phyloP scores from a whole-genome alignment of 2,113 vertebrate genomes.

The Physeter macrocephalus region DNA sequence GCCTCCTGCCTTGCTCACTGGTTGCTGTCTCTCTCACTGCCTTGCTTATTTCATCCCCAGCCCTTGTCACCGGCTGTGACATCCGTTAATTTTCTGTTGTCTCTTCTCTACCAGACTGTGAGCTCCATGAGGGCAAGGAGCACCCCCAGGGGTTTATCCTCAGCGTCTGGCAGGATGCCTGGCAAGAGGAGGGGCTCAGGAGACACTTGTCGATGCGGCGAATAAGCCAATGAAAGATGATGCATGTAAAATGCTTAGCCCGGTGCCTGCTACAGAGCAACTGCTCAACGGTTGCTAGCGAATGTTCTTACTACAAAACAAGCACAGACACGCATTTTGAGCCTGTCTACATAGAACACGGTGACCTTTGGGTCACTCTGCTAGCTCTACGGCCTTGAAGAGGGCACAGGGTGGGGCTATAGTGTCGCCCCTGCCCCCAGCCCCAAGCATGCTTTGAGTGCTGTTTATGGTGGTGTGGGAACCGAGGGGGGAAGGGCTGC shows the following conservation, averaged over 20 bases:
- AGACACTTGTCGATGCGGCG: background rate
- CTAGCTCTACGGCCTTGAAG: background rate
- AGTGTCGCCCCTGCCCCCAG: fast-evolving
- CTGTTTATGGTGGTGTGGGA: background rate
- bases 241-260: fast-evolving
- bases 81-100: background rate
- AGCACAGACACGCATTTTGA: background rate
- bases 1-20: background rate
- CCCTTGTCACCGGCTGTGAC: too few species aligned
- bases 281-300: fast-evolving
- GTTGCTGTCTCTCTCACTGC: background rate
- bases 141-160: background rate
- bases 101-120: background rate
- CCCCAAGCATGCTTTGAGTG: background rate
- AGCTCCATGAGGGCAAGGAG: background rate
- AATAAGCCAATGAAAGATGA: too few species aligned
- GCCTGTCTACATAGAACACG: fast-evolving
- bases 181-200: background rate
- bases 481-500: fast-evolving
- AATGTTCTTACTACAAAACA: background rate
- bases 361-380: background rate
- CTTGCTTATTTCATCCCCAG: background rate
- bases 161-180: background rate
- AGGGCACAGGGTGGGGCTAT: background rate
- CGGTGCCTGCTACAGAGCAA: fast-evolving